Percentiles rank a stretch among this genome's conserved stretches.
Evolutionary conservation across 2,888 invertebrate genomes (phyloP).

Genomic region (Bursaphelenchus okinawaensis): DNA sequence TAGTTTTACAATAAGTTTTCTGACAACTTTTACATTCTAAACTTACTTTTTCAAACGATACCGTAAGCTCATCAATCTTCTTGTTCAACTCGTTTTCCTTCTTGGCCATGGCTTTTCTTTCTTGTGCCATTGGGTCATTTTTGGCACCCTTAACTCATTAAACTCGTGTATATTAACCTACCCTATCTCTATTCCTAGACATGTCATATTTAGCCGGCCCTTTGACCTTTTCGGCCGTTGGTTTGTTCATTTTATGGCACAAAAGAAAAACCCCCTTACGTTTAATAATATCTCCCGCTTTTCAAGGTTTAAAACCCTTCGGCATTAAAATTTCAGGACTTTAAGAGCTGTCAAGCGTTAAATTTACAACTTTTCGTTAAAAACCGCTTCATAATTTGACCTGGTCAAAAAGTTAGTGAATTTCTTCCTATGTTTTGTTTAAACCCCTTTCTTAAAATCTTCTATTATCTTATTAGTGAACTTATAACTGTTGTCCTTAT

Average conservation of each 20-base stretch:
- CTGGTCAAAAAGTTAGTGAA: no score
- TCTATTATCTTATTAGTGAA: no score
- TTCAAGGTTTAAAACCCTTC: no score
- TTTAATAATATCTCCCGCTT: no score
- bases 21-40: background rate
- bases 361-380: no score
- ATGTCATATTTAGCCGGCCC: background rate
- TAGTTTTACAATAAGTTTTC: background rate
- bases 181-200: background rate
- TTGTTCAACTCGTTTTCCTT: conserved; percentile 13
- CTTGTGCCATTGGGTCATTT: background rate
- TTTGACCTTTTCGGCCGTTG: background rate
- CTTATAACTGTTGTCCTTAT: no score
- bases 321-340: no score
- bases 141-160: background rate
- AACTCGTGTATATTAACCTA: background rate
- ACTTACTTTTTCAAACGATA: conserved; percentile 1
- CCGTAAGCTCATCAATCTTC: conserved; percentile 6
- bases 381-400: no score
- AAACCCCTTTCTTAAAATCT: no score
- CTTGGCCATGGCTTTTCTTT: conserved; percentile 10
- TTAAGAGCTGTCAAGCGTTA: background rate
- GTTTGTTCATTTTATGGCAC: background rate
- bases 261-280: no score
- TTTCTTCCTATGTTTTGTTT: no score